phyloP scores from a whole-genome alignment of 2,888 invertebrate genomes.

The Palloptera scutellata region DNA sequence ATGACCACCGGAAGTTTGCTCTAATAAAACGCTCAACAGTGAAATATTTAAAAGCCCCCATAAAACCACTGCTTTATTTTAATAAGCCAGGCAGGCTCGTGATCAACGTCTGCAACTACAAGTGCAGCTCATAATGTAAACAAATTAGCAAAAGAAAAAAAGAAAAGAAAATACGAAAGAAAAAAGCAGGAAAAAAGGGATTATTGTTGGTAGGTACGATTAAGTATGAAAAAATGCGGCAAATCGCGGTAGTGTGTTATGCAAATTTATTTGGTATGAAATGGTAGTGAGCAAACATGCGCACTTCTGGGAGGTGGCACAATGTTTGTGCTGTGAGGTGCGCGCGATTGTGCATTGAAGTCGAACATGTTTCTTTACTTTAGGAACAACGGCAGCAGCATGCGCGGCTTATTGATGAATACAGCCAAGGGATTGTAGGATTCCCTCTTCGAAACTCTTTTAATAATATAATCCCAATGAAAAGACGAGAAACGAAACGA shows the following conservation, averaged over 20 bases:
- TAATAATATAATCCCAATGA: too few relatives aligned
- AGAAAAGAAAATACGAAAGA: constrained; percentile 21
- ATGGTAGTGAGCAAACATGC: constrained; percentile 31
- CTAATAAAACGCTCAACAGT: too few relatives aligned
- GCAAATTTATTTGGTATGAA: constrained; percentile 20
- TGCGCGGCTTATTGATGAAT: too few relatives aligned
- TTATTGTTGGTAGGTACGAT: too few relatives aligned
- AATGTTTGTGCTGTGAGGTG: constrained; percentile 44
- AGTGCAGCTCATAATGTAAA: constrained; percentile 60
- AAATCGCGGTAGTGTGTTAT: constrained; percentile 12
- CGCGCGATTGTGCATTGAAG: constrained; percentile 61
- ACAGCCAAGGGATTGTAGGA: too few relatives aligned
- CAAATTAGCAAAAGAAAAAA: constrained; percentile 55
- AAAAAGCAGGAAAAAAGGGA: too few relatives aligned
- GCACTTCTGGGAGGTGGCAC: constrained; percentile 57
- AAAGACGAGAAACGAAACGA: neutral
- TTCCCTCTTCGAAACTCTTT: too few relatives aligned
- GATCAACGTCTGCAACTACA: constrained; percentile 40
- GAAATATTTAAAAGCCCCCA: too few relatives aligned
- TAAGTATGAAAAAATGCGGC: constrained; percentile 26
- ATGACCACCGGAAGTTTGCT: too few relatives aligned
- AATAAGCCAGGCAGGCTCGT: constrained; percentile 46
- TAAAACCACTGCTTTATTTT: neutral
- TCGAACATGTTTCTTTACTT: constrained; percentile 65
- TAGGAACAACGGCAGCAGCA: constrained; percentile 40